Evolutionary conservation across 2,888 invertebrate genomes (phyloP).

Genomic region (Drosophila algonquin): DNA sequence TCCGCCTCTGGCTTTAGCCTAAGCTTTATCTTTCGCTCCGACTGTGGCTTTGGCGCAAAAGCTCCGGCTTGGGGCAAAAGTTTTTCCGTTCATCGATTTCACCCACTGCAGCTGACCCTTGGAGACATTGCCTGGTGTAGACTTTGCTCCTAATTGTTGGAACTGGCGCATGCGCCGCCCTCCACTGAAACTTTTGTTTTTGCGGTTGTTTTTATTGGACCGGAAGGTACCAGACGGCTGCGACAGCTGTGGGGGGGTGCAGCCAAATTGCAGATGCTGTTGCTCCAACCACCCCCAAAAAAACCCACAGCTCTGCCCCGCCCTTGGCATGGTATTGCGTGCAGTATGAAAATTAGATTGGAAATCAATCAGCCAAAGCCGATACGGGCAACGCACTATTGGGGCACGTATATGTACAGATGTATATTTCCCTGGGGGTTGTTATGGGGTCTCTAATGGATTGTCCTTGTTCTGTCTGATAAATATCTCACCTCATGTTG

Average conservation of each 20-base stretch:
- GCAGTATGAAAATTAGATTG: slow-evolving; percentile 42
- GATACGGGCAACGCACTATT: background rate
- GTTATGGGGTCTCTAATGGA: background rate
- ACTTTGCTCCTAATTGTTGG: background rate
- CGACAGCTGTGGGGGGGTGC: slow-evolving; percentile 55
- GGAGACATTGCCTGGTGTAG: slow-evolving; percentile 6
- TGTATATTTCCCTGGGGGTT: background rate
- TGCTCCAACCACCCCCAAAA: slow-evolving; percentile 12
- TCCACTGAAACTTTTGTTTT: slow-evolving; percentile 6
- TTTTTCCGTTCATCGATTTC: slow-evolving; percentile 56
- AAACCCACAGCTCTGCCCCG: background rate
- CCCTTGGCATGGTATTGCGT: slow-evolving; percentile 23
- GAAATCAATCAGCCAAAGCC: slow-evolving; percentile 54
- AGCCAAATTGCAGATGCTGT: slow-evolving; percentile 44
- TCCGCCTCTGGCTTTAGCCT: background rate
- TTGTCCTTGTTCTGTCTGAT: background rate
- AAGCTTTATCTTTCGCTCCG: background rate
- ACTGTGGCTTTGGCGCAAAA: slow-evolving; percentile 22
- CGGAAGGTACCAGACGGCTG: slow-evolving; percentile 59
- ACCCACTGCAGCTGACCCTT: slow-evolving; percentile 57
- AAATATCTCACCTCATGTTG: slow-evolving; percentile 11
- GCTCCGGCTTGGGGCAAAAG: slow-evolving; percentile 48
- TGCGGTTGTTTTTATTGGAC: slow-evolving; percentile 30
- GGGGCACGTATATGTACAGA: slow-evolving; percentile 15
- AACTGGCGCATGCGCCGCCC: slow-evolving; percentile 56